Percentiles rank a stretch among this genome's conserved stretches.
phyloP scores from a whole-genome alignment of 2,888 invertebrate species.

The Sesamia inferens region DNA sequence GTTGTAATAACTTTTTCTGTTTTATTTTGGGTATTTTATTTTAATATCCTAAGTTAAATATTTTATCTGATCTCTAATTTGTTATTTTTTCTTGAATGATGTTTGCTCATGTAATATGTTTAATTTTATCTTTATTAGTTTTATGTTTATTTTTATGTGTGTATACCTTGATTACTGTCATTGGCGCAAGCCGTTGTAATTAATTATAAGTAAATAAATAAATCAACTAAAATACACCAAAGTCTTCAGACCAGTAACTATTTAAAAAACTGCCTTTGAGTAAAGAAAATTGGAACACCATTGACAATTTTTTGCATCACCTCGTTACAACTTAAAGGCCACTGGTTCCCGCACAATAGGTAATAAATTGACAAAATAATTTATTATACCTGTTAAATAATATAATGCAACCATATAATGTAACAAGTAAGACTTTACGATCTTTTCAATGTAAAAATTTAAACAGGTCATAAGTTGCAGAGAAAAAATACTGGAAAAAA shows the following conservation, averaged over 20 bases:
- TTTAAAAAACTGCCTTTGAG: conserved; percentile 36
- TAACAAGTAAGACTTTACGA: conserved; percentile 50
- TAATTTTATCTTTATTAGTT: too few species aligned
- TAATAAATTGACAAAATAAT: conserved; percentile 56
- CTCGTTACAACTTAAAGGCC: conserved; percentile 45
- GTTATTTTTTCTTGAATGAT: too few species aligned
- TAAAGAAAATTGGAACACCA: conserved; percentile 47
- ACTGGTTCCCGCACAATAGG: conserved; percentile 53
- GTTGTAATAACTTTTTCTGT: too few species aligned
- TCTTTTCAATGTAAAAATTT: conserved; percentile 46
- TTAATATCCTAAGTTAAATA: too few species aligned
- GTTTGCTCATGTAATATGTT: too few species aligned
- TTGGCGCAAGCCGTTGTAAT: too few species aligned
- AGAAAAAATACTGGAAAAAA: conserved; percentile 21
- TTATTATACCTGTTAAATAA: conserved; percentile 42
- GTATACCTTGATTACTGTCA: too few species aligned
- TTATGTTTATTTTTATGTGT: too few species aligned
- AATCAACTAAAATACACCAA: background rate
- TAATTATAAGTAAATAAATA: too few species aligned
- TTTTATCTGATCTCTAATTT: too few species aligned
- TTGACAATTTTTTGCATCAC: conserved; percentile 40
- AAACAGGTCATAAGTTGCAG: conserved; percentile 19
- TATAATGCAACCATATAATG: conserved; percentile 42
- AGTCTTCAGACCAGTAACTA: conserved; percentile 19
- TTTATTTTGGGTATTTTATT: too few species aligned